Evolutionary conservation across 2,113 vertebrate genomes (phyloP).

Genomic region (Agapornis roseicollis): DNA sequence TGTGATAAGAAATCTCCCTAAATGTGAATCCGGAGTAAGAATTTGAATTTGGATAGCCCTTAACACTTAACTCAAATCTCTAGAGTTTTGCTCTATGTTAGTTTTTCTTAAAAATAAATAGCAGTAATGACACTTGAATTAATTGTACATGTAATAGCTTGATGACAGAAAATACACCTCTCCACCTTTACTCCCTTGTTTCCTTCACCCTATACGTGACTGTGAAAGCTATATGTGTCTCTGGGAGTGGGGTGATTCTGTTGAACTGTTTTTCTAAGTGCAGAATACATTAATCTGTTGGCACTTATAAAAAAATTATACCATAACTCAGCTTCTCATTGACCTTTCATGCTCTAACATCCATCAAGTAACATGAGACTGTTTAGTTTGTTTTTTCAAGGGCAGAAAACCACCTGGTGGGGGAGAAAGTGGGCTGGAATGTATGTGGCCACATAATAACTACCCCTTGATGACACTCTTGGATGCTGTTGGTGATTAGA

Average conservation of each 20-base stretch:
- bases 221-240: not conserved
- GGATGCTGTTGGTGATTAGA: not conserved
- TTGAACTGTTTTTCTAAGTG: not conserved
- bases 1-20: not conserved
- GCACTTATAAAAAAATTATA: not conserved
- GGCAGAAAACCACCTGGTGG: not conserved
- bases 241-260: not conserved
- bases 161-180: not conserved
- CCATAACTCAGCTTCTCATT: slow-evolving; percentile 21
- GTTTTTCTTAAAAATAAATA: not conserved
- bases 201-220: not conserved
- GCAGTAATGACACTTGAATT: not conserved
- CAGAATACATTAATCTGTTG: slow-evolving; percentile 27
- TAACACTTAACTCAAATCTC: not conserved
- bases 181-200: not conserved
- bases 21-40: not conserved
- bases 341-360: slow-evolving; percentile 5
- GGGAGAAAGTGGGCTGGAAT: not conserved
- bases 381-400: not conserved
- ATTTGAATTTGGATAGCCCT: not conserved
- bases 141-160: not conserved
- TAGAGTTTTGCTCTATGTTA: not conserved
- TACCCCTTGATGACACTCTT: not conserved
- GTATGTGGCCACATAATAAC: not conserved
- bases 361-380: not conserved